phyloP scores from a whole-genome alignment of 2,113 vertebrate genomes.

The Scolopax mira region DNA sequence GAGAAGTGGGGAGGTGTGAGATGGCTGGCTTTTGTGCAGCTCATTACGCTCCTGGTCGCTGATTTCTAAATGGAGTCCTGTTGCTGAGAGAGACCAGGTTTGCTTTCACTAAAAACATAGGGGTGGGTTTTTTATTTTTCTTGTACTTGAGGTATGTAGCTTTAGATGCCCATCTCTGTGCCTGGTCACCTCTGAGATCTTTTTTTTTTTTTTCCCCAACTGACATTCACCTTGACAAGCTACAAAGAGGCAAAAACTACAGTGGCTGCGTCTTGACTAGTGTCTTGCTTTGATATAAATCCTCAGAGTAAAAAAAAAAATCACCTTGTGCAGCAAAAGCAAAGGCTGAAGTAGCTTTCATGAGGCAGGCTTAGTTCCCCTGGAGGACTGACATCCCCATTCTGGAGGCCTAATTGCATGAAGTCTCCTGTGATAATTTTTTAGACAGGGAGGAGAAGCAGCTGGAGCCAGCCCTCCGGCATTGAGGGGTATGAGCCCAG shows the following conservation, averaged over 20 bases:
- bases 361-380: conserved; percentile 22
- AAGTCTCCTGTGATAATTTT: conserved; percentile 28
- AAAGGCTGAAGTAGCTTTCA: conserved; percentile 41
- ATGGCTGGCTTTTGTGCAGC: background rate
- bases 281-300: conserved; percentile 36
- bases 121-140: conserved; percentile 18
- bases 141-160: background rate
- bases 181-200: conserved; percentile 1
- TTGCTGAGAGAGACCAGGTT: background rate
- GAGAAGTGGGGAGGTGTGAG: background rate
- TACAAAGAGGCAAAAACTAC: conserved; percentile 25
- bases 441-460: background rate
- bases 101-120: conserved; percentile 44
- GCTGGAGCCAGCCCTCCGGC: background rate
- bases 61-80: background rate
- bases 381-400: conserved; percentile 9
- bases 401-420: conserved; percentile 29
- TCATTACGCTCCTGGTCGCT: fast-evolving
- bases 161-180: conserved; percentile 29
- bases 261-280: background rate
- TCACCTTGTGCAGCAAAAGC: background rate
- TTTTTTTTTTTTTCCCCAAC: background rate
- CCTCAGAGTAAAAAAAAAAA: conserved; percentile 13
- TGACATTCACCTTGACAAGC: conserved; percentile 31
- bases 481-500: background rate